These are phyloP conservation scores for Hydraecia micacea DNA, from an alignment of 2,888 invertebrate genomes.

Conservation along the genomic window DNA sequence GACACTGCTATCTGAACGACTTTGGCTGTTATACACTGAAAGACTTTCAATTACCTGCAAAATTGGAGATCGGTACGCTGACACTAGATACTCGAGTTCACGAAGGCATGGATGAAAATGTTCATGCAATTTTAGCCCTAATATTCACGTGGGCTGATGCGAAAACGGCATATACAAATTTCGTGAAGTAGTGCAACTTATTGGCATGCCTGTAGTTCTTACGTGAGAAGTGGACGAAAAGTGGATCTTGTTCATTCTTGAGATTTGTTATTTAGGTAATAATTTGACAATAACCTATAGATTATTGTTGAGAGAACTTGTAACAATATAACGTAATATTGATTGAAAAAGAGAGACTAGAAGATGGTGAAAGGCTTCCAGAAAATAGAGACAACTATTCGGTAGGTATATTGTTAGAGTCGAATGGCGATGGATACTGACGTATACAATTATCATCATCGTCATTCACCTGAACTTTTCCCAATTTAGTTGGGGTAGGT, in stretches of 20 bases:
- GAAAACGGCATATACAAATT: constrained; percentile 14
- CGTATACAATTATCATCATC: neutral
- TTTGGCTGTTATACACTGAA: constrained; percentile 35
- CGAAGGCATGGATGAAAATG: neutral
- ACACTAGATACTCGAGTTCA: constrained; percentile 22
- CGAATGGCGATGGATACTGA: too few relatives aligned
- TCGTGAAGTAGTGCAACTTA: constrained; percentile 14
- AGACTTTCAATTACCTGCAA: constrained; percentile 65
- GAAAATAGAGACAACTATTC: neutral
- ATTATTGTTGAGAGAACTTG: neutral
- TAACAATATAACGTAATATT: neutral
- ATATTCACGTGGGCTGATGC: accelerated
- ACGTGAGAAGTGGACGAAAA: constrained; percentile 26
- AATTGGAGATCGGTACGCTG: constrained; percentile 59
- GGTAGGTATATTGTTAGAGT: neutral
- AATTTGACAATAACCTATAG: neutral
- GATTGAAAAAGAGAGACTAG: neutral
- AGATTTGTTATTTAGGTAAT: constrained; percentile 16
- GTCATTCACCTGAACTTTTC: neutral
- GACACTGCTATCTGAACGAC: constrained; percentile 47
- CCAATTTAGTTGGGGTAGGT: too few relatives aligned
- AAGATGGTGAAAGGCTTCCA: neutral
- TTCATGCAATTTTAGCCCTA: constrained; percentile 23
- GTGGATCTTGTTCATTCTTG: constrained; percentile 7
- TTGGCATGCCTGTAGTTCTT: constrained; percentile 20